Base-by-base conservation (phyloP, 2,797 vertebrate genomes). In the Petrocephalus sullivani region DNA sequence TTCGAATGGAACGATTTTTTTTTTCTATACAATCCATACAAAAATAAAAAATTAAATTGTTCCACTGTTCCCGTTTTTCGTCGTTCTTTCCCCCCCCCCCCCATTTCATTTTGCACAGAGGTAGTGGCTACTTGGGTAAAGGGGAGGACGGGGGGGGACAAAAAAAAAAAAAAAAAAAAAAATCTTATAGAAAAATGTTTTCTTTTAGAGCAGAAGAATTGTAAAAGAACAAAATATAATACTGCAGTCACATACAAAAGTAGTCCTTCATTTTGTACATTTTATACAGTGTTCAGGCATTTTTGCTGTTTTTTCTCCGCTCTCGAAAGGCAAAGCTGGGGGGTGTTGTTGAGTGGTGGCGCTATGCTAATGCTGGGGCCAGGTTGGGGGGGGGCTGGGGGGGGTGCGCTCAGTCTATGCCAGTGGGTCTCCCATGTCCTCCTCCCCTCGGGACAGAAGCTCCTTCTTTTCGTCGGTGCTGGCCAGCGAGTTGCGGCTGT, bases 191-290 rank as follows among this genome's bases (percentile, higher is more conserved):
- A 96, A 96, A 92, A 96, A 95, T 94, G 94, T 96, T 94, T 94
- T 89, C 51, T 94, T 88, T 90, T 89, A 88, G 93, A 93, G 91
- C 92, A 93, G 93, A 94, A 91, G 92, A 93, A 92, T 94, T 93
- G 93, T 95, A 90, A 95, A 95, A 96, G 96, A 96, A 97, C 96
- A 96, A 96, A 97, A 97, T 96, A 98, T 97, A 99, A 98, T 97
- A 99, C 97, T 99, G 98, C 97, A 95, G 95, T 98, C 97, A 98
- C 97, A 98, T 98, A 98, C 96, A 99, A 98, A 98, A 98, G 97
- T 98, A 98, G 96, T 98, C 97, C 98, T 98, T 98, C 97, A 97
- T 97, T 96, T 91, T 98, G 96, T 98, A 98, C 98, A 98, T 96
- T 98, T 98, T 98, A 96, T 98, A 99, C 98, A 99, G 94, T 95